Conservation (phyloP, 2,888 invertebrate species). For the Campopleginae sp. region DNA sequence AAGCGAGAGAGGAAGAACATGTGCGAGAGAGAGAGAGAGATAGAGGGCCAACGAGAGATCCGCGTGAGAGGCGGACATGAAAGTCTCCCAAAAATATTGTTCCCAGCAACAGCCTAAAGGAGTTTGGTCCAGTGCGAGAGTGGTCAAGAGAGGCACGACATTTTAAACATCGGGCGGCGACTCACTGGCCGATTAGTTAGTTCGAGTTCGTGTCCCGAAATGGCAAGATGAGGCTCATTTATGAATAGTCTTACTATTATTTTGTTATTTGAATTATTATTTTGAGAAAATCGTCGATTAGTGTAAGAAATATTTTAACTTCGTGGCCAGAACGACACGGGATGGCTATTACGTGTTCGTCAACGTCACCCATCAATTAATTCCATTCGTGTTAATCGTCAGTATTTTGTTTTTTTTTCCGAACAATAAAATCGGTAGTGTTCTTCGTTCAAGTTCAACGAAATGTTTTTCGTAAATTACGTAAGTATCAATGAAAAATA, state of each 20-base stretch:
- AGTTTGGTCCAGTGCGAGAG: constrained; percentile 42
- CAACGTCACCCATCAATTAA: constrained; percentile 8
- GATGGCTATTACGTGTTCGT: neutral
- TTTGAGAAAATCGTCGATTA: neutral
- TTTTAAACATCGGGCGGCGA: constrained; percentile 50
- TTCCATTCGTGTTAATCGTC: neutral
- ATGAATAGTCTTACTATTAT: constrained; percentile 13
- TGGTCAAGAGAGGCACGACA: constrained; percentile 49
- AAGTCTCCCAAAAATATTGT: constrained; percentile 63
- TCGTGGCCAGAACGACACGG: neutral
- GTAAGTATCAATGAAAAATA: constrained; percentile 38
- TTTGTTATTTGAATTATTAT: constrained; percentile 8
- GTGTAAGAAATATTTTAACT: neutral
- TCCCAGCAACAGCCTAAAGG: constrained; percentile 11
- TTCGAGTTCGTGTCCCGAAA: constrained; percentile 57
- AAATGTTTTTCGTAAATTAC: constrained; percentile 33
- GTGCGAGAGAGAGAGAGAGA: neutral
- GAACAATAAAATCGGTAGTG: constrained; percentile 28
- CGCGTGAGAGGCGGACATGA: constrained; percentile 59
- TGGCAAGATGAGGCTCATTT: constrained; percentile 45
- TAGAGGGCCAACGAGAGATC: neutral
- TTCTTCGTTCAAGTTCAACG: neutral
- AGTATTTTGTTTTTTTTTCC: neutral
- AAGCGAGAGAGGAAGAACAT: neutral
- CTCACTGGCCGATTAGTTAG: constrained; percentile 58